Evolutionary conservation across 2,888 invertebrate species (phyloP), one percentile per base, ranked within the genome.

Genomic region (Escarpia spicata): DNA sequence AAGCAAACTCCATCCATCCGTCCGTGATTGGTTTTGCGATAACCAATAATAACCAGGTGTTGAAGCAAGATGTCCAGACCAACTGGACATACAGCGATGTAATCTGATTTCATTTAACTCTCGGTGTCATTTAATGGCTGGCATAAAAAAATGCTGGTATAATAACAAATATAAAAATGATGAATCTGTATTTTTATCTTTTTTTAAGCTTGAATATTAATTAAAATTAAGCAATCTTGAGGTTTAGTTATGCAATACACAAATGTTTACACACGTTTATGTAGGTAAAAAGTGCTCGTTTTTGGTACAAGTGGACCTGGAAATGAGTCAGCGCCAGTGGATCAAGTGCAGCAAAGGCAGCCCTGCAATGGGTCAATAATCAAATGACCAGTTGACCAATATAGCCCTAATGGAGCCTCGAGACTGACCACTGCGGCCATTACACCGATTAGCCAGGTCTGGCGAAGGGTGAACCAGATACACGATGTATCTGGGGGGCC

Each of bases 351-450:
- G n/a, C 75, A 26, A 75, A 75, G 75, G 75, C 75, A 75, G 19
- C 26, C 75, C 26, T 75, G 26, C 75, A 75, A 75, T 75, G 75
- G 75, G 75, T 75, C 75, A 75, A 75, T 75, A 75, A 75, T 75
- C 75, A 75, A 75, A 75, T 75, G 75, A 75, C 75, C 75, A 75
- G 75, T 75, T 75, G 75, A 75, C 75, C 75, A 75, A 75, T 75
- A 75, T 75, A 75, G 75, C 19, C 26, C n/a, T 75, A 75, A 75
- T 26, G 75, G 75, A 75, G 75, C 75, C 19, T 26, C 19, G 52
- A 9, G 52, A 52, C 75, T 75, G 75, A 75, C 75, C 75, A 75
- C 75, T 75, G 75, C n/a, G 2, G 26, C 75, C 75, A n/a, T 75
- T 75, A 75, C 75, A n/a, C 19, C 75, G 75, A 26, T 75, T 75